These are phyloP conservation scores for Lordiphosa fenestrarum DNA, from an alignment of 2,888 invertebrate genomes.

Conservation along the genomic window DNA sequence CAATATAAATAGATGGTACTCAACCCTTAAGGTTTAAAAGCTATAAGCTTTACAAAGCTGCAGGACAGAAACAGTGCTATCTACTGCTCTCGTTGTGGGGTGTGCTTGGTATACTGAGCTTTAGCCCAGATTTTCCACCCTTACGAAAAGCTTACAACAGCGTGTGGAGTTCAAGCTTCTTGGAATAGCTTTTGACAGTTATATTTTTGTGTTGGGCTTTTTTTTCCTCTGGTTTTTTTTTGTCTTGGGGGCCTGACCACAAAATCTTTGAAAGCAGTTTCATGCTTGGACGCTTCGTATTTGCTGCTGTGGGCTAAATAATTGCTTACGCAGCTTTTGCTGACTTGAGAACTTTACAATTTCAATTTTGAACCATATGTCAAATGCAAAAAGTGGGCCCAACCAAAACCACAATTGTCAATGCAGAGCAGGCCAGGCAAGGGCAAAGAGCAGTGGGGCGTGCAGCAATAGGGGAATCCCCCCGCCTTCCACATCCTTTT, in stretches of 20 bases:
- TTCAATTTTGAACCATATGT: slow-evolving; percentile 18
- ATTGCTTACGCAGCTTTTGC: slow-evolving; percentile 18
- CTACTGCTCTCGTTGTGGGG: neutral
- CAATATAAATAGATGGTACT: no score
- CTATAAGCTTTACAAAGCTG: neutral
- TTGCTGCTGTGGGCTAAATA: neutral
- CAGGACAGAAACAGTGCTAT: no score
- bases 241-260: slow-evolving; percentile 19
- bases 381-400: slow-evolving; percentile 16
- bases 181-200: slow-evolving; percentile 11
- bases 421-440: neutral
- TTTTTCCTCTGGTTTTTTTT: slow-evolving; percentile 3
- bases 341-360: slow-evolving; percentile 22
- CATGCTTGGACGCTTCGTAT: slow-evolving; percentile 2
- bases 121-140: slow-evolving; percentile 5
- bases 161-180: slow-evolving; percentile 16
- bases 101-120: slow-evolving; percentile 1
- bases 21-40: neutral
- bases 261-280: slow-evolving; percentile 14
- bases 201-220: slow-evolving; percentile 1
- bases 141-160: neutral
- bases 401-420: slow-evolving; percentile 9
- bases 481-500: no score
- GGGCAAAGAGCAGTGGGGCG: neutral
- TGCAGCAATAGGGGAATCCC: no score